Evolutionary conservation across 2,797 vertebrate species (phyloP).

Genomic region (Typhlichthys eigenmanni): DNA sequence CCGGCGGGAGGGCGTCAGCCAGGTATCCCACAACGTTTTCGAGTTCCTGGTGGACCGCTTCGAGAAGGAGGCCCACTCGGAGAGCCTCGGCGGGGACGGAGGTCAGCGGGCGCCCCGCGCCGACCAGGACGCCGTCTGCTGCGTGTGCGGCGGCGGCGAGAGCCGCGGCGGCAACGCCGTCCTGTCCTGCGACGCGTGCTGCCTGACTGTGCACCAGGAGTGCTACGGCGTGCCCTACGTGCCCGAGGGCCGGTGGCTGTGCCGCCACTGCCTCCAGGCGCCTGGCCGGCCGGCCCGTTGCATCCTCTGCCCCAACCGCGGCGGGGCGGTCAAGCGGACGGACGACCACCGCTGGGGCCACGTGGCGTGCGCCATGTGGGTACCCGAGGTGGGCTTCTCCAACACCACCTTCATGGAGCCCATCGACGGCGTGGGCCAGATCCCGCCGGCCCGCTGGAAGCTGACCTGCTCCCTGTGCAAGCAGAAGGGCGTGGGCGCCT

Average conservation of each 20-base stretch:
- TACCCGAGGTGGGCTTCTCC: slow-evolving; percentile 97
- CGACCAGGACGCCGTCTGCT: slow-evolving; percentile 95
- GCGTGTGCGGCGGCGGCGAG: slow-evolving; percentile 95
- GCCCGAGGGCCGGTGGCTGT: slow-evolving; percentile 97
- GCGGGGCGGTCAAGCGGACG: slow-evolving; percentile 96
- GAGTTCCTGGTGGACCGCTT: slow-evolving; percentile 97
- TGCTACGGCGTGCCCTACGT: slow-evolving; percentile 98
- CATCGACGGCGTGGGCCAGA: slow-evolving; percentile 92
- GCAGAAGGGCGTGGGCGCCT: slow-evolving; percentile 93
- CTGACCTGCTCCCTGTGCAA: slow-evolving; percentile 99
- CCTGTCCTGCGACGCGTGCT: slow-evolving; percentile 95
- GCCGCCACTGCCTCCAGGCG: slow-evolving; percentile 92
- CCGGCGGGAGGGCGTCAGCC: slow-evolving; percentile 86
- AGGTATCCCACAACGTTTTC: slow-evolving; percentile 92
- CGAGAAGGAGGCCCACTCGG: slow-evolving; percentile 92
- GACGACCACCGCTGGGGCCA: slow-evolving; percentile 97
- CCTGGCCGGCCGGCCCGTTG: slow-evolving; percentile 87
- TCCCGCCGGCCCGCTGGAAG: slow-evolving; percentile 95
- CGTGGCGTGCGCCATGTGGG: slow-evolving; percentile 96
- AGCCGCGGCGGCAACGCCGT: slow-evolving; percentile 95
- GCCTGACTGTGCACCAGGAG: slow-evolving; percentile 96
- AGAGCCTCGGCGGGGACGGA: slow-evolving; percentile 84
- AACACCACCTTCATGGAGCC: slow-evolving; percentile 97
- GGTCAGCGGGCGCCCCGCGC: slow-evolving; percentile 84
- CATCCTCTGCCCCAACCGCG: slow-evolving; percentile 94